Base-by-base conservation (phyloP, 1,140 invertebrate species). In the Halesus radiatus region DNA sequence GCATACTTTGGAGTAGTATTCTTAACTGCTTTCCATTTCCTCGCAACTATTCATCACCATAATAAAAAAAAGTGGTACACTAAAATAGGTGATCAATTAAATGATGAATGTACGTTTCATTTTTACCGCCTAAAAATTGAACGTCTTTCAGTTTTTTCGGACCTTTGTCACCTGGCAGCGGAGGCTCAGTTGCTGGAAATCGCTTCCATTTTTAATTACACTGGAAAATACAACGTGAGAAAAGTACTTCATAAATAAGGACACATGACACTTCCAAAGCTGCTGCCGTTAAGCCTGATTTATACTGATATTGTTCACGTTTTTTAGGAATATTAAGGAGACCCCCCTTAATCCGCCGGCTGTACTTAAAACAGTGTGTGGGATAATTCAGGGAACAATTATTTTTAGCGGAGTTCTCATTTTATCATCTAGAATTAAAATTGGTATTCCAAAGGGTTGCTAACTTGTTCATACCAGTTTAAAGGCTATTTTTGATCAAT, bases 171-270 rank as follows among this genome's bases (percentile, higher is more conserved):
- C 13, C 37, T 45, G 37, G 37, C 20, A 74, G 50, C 7, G 50
- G 26, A 53, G 52, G 70, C 70, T 54, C 70, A 74, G 70, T 54
- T 74, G 70, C 23, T 37, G 52, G 70, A 56, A 74, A 74, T 74
- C 70, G 70, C 26, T 66, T 77, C 54, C 75, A 58, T 78, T 78
- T 81, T 81, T 81, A 81, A 81, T 81, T 81, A 76, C 75, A 16
- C 72, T 37, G 64, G 72, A 73, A 79, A 81, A 81, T 73, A 79
- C 45, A 66, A 70, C 80, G 73, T 64, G 66, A 72, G 68, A 72
- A 81, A 81, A 81, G 75, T 79, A 81, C 76, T 81, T 81, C 80
- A 81, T 81, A 81, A 81, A 81, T 81, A 81, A 81, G 73, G 80
- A 81, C 77, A 79, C 60, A 72, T 81, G 80, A 81, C 80, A 81